Evolutionary conservation across 2,888 invertebrate species (phyloP), one percentile per base, ranked within the genome.

Genomic region (Alcis repandata): DNA sequence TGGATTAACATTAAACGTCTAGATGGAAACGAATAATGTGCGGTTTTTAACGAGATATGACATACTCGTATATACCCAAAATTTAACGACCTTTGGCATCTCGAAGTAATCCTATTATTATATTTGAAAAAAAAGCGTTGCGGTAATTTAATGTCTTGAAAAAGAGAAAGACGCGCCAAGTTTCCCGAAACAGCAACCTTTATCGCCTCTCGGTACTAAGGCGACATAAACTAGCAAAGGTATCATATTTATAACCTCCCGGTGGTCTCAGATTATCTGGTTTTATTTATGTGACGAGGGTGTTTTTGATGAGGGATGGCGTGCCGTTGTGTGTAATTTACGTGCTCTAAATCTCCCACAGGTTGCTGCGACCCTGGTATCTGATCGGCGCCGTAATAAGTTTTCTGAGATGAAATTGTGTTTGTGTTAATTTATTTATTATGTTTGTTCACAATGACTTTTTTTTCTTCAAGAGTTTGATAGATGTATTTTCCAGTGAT

Each of bases 271-370:
- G 79, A 79, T 81, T 79, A 80, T 84, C 82, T 79, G 78, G 78
- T 79, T 75, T 80, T 82, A 84, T 82, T 78, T 83, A 79, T 76
- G 75, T 87, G 89, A 90, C 83, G 80, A 88, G 89, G 89, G 89
- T 88, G 79, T 79, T 71, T 79, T 84, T 85, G 84, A 89, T 83
- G 81, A 82, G 80, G 85, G 86, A 75, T 74, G 78, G 79, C 82
- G 77, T 77, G 75, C 72, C 79, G 77, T 79, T 82, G 78, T 79
- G 77, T 84, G 80, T 84, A 79, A 89, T 85, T 84, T 85, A 83
- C 78, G 77, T 74, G 77, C 76, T 72, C 77, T 74, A 78, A 80
- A 80, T 78, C 80, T 79, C 72, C 77, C 70, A 70, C 75, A 76
- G 77, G 71, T 74, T 79, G 74, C 75, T 82, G 75, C 75, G 78